A percentile compares a stretch with the other conserved stretches of the same genome.
These are phyloP conservation scores for Moxostoma hubbsi DNA, from an alignment of 2,797 vertebrate genomes.

Conservation along the genomic window DNA sequence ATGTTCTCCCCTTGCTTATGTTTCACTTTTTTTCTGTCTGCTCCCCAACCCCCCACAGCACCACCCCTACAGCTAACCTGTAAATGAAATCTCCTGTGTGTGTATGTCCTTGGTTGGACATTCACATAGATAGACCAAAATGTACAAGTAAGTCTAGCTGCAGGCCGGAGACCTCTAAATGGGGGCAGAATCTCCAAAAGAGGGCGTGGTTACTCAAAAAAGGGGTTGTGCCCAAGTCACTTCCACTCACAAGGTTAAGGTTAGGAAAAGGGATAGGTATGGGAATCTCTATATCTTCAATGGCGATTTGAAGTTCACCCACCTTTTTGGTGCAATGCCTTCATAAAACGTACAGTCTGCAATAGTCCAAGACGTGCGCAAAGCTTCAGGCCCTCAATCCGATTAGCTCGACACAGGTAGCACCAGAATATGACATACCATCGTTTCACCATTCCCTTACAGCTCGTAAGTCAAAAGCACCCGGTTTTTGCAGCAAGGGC, in stretches of 20 bases:
- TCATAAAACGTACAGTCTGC: neutral
- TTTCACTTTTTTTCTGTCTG: slow-evolving; percentile 12
- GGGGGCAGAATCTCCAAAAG: too few relatives aligned
- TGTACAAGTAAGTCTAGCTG: too few relatives aligned
- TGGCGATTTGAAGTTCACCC: too few relatives aligned
- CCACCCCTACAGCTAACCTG: neutral
- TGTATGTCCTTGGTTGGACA: neutral
- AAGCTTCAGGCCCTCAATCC: neutral
- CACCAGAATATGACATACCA: neutral
- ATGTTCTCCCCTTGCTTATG: slow-evolving; percentile 43
- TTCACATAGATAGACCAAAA: slow-evolving; percentile 7
- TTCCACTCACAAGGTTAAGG: too few relatives aligned
- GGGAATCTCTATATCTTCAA: neutral
- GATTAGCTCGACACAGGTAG: neutral
- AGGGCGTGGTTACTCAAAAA: too few relatives aligned
- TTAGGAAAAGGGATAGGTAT: too few relatives aligned
- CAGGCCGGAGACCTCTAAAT: too few relatives aligned
- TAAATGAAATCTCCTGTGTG: neutral
- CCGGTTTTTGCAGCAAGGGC: neutral
- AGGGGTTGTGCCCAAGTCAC: too few relatives aligned
- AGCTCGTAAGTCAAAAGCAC: neutral
- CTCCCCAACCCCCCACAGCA: slow-evolving; percentile 2
- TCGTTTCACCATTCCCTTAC: neutral
- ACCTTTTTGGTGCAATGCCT: too few relatives aligned
- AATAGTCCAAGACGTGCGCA: neutral